Evolutionary conservation across 2,797 vertebrate species (phyloP).

Genomic region (Gymnoscopelus microlampas): DNA sequence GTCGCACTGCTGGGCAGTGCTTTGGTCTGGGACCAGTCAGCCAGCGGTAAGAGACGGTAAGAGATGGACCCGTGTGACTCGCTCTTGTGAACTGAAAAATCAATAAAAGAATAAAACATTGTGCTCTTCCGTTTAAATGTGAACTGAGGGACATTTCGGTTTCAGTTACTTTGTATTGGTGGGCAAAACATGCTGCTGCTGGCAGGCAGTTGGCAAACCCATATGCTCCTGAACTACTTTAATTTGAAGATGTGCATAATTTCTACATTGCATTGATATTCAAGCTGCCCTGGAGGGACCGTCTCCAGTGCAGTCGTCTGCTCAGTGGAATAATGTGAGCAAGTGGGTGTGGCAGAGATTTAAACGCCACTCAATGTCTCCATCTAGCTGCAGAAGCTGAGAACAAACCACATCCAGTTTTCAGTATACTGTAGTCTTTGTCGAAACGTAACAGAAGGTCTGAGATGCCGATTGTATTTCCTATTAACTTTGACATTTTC

Average conservation of each 20-base stretch:
- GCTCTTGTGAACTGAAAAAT: constrained; percentile 34
- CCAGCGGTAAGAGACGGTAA: constrained; percentile 4
- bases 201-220: constrained; percentile 11
- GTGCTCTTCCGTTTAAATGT: background rate
- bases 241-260: constrained; percentile 52
- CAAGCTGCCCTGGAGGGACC: constrained; percentile 50
- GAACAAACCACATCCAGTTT: background rate
- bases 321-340: constrained; percentile 49
- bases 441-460: too few relatives aligned
- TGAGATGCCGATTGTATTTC: too few relatives aligned
- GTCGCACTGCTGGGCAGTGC: constrained; percentile 41
- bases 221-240: constrained; percentile 29
- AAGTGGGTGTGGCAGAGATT: constrained; percentile 72
- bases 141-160: constrained; percentile 19
- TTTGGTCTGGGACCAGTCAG: constrained; percentile 31
- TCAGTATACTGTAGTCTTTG: too few relatives aligned
- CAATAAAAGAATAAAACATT: background rate
- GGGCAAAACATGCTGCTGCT: constrained; percentile 12
- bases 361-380: constrained; percentile 44
- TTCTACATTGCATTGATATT: constrained; percentile 40
- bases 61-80: constrained; percentile 38
- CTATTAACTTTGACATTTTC: too few relatives aligned
- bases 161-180: background rate
- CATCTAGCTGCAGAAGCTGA: constrained; percentile 55
- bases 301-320: constrained; percentile 62